These are phyloP conservation scores for Rhodophaea formosa DNA, from an alignment of 2,888 invertebrate species.

Conservation along the genomic window DNA sequence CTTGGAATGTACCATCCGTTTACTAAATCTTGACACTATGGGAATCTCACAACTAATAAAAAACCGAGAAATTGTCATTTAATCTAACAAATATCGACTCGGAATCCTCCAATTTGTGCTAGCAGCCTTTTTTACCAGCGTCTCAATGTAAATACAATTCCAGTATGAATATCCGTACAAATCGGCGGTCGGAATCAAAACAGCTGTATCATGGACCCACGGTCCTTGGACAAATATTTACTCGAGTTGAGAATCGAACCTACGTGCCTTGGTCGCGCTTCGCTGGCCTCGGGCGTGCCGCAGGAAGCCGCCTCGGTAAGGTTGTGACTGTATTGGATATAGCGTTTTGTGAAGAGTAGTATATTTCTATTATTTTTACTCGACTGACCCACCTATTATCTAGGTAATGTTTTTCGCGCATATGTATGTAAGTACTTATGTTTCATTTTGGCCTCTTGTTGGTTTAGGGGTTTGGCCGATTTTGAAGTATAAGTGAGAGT, in stretches of 20 bases:
- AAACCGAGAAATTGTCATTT: neutral
- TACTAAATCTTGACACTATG: neutral
- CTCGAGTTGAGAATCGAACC: constrained; percentile 55
- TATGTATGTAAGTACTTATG: too few species aligned
- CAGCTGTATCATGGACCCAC: constrained; percentile 19
- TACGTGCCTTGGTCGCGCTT: constrained; percentile 50
- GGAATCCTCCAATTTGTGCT: neutral
- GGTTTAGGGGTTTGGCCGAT: too few species aligned
- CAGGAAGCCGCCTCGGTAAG: constrained; percentile 21
- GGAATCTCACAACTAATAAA: neutral
- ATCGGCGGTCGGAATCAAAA: constrained; percentile 5
- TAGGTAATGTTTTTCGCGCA: too few species aligned
- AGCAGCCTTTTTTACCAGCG: neutral
- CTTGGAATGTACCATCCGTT: neutral
- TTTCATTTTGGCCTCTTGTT: too few species aligned
- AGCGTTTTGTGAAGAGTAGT: neutral
- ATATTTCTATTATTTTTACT: too few species aligned
- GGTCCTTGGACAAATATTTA: constrained; percentile 56
- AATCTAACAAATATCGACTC: neutral
- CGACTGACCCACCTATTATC: too few species aligned
- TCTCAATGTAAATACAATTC: constrained; percentile 6
- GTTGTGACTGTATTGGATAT: constrained; percentile 1
- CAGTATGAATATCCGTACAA: constrained; percentile 14
- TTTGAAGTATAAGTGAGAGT: too few species aligned
- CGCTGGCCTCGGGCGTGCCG: constrained; percentile 33